Percentiles rank a stretch among this genome's conserved stretches.
Evolutionary conservation across 1,140 invertebrate genomes (phyloP).

Genomic region (Brevipalpus yothersi): DNA sequence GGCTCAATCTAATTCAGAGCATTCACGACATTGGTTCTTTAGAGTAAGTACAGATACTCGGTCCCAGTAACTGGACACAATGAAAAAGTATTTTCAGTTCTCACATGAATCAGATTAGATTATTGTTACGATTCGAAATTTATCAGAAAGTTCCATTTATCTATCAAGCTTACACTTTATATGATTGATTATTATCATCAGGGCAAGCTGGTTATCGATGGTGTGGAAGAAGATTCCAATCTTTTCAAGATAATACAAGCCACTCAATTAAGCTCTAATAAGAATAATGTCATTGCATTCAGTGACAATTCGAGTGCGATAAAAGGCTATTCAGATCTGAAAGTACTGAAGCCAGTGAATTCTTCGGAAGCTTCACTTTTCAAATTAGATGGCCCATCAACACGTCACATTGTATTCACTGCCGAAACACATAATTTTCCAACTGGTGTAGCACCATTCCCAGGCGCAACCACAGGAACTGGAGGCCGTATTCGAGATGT

Average conservation of each 20-base stretch:
- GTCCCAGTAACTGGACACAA: no score
- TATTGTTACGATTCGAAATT: no score
- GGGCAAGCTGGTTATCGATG: conserved; percentile 66
- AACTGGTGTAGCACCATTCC: conserved; percentile 47
- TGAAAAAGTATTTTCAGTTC: no score
- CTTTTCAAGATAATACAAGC: conserved; percentile 76
- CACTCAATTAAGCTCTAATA: conserved; percentile 50
- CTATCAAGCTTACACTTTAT: conserved; percentile 35
- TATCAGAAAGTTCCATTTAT: not conserved
- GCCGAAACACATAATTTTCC: conserved; percentile 98
- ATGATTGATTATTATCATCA: conserved; percentile 16
- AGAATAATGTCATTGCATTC: conserved; percentile 92
- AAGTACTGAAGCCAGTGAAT: conserved; percentile 33
- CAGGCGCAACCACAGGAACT: conserved; percentile 68
- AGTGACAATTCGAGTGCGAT: conserved; percentile 85
- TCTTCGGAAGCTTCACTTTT: conserved; percentile 22
- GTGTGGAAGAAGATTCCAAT: conserved; percentile 42
- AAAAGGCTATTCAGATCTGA: conserved; percentile 41
- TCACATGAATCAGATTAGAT: no score
- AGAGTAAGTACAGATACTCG: no score
- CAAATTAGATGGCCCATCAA: not conserved
- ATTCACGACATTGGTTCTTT: conserved; percentile 79
- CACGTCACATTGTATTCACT: conserved; percentile 80
- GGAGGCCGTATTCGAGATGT: conserved; percentile 84
- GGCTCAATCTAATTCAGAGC: conserved; percentile 92